These are phyloP conservation scores for Zingel zingel DNA, from an alignment of 2,113 vertebrate genomes.

Conservation along the genomic window DNA sequence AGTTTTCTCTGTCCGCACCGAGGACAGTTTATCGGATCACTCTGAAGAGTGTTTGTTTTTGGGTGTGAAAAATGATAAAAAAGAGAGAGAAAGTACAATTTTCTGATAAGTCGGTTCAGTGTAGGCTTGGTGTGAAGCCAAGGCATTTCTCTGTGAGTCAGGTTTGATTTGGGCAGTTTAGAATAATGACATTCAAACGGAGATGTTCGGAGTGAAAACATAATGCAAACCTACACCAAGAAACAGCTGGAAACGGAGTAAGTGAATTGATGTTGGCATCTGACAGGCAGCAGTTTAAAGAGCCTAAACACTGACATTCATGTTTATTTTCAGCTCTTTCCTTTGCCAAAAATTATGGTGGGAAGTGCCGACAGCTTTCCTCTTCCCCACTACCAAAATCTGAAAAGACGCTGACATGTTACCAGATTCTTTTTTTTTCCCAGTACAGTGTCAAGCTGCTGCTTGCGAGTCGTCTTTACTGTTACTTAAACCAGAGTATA, in stretches of 20 bases:
- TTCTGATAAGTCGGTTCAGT: no score
- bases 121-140: no score
- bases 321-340: conserved; percentile 25
- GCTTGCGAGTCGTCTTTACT: conserved; percentile 14
- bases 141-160: neutral
- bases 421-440: conserved; percentile 4
- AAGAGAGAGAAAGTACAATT: no score
- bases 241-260: neutral
- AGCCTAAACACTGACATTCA: conserved; percentile 7
- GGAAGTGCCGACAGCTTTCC: neutral
- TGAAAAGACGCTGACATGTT: conserved; percentile 50
- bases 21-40: no score
- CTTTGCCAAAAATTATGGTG: conserved; percentile 33
- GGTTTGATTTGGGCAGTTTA: neutral
- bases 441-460: conserved; percentile 17
- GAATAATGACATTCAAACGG: neutral
- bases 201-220: neutral
- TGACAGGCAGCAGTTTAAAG: conserved; percentile 28
- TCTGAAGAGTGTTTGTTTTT: no score
- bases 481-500: conserved; percentile 37
- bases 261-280: neutral
- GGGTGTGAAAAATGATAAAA: no score
- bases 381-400: conserved; percentile 20
- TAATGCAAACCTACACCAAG: neutral
- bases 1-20: no score